Percentiles rank a stretch among this genome's conserved stretches.
Conservation (phyloP, 2,888 invertebrate genomes). For the Bellardia pandia region DNA sequence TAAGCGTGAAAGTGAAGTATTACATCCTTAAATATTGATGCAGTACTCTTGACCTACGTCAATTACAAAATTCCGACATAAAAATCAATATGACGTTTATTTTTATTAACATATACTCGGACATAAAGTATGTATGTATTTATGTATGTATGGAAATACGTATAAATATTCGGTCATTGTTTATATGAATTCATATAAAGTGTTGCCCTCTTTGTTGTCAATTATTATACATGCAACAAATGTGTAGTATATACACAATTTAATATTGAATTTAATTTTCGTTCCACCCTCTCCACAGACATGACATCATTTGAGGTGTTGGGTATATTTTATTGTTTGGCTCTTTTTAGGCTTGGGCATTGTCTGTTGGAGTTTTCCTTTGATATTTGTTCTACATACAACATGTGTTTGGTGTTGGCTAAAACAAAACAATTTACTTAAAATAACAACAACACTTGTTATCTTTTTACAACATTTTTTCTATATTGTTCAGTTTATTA, state of each 20-base stretch:
- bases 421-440: neutral
- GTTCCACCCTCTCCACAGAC: constrained; percentile 46
- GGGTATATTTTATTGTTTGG: neutral
- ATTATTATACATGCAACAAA: constrained; percentile 65
- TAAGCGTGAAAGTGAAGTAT: constrained; percentile 57
- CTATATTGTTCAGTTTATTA: constrained; percentile 24
- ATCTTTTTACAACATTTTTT: constrained; percentile 28
- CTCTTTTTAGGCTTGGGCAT: constrained; percentile 29
- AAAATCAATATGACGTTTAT: constrained; percentile 60
- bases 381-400: constrained; percentile 26
- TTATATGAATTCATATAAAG: constrained; percentile 27
- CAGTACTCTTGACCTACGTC: constrained; percentile 73
- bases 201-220: constrained; percentile 7
- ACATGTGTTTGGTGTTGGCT: constrained; percentile 37
- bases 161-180: neutral
- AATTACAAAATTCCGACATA: constrained; percentile 61
- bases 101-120: constrained; percentile 23
- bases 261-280: constrained; percentile 24
- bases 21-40: constrained; percentile 26
- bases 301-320: constrained; percentile 68
- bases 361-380: constrained; percentile 28
- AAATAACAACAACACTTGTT: constrained; percentile 34
- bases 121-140: neutral
- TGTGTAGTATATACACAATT: constrained; percentile 10
- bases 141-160: neutral